Conservation (phyloP, 2,113 vertebrate genomes). For the Eptesicus fuscus region DNA sequence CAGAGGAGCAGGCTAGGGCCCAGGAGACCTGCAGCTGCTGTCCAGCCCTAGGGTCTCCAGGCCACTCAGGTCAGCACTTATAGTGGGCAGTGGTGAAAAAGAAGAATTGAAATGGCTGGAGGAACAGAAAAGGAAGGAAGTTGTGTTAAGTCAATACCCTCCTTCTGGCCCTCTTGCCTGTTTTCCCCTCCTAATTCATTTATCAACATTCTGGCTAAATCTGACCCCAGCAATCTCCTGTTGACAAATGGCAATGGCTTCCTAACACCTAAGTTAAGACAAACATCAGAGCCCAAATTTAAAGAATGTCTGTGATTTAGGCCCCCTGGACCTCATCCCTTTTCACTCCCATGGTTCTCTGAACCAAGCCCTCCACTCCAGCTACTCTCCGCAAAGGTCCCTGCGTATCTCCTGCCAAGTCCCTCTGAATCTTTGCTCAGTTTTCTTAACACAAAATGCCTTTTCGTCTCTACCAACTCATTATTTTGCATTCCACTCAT, state of each 20-base stretch:
- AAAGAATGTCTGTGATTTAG: slow-evolving; percentile 26
- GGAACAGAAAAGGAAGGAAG: neutral
- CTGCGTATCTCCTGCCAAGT: neutral
- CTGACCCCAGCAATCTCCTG: neutral
- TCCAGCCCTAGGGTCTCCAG: neutral
- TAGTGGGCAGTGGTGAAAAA: neutral
- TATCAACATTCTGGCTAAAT: neutral
- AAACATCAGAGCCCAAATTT: neutral
- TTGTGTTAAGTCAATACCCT: neutral
- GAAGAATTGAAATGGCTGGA: neutral
- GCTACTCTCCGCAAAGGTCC: neutral
- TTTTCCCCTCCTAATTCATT: neutral
- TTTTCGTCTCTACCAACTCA: slow-evolving; percentile 21
- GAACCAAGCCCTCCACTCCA: neutral
- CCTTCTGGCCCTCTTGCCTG: neutral
- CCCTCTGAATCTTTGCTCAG: neutral
- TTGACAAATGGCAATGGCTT: neutral
- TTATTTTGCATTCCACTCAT: slow-evolving; percentile 37
- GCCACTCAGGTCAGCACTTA: neutral
- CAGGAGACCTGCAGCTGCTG: neutral
- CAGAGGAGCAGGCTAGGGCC: slow-evolving; percentile 18
- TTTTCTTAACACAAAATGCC: neutral
- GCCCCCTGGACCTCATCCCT: neutral
- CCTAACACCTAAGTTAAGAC: neutral
- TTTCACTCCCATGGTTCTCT: neutral